Conservation (phyloP, 53 echinoderm and acorn worm species). For the Actinopyga echinites region DNA sequence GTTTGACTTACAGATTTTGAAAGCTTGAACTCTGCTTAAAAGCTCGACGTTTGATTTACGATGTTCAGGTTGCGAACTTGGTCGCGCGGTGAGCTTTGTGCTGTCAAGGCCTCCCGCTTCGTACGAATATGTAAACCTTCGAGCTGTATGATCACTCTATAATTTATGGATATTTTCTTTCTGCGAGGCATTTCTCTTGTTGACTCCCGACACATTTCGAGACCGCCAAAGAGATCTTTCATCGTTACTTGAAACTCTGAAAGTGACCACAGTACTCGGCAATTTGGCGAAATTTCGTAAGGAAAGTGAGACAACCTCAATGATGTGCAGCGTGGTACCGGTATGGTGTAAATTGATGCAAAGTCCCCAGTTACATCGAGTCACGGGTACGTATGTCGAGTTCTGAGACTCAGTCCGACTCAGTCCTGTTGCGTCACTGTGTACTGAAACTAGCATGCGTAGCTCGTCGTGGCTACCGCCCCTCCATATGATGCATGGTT, state of each 20-base stretch:
- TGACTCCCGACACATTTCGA: constrained; percentile 31
- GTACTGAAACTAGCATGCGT: too few relatives aligned
- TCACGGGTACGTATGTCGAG: too few relatives aligned
- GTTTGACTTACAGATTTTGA: constrained; percentile 20
- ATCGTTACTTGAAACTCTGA: background rate
- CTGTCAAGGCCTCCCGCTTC: constrained; percentile 21
- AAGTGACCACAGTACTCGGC: too few relatives aligned
- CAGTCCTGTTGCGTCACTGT: too few relatives aligned
- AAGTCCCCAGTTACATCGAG: too few relatives aligned
- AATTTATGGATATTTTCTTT: constrained; percentile 23
- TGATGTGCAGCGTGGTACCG: too few relatives aligned
- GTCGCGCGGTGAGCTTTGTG: constrained; percentile 31
- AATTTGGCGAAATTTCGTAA: too few relatives aligned
- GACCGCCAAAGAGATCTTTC: constrained; percentile 31
- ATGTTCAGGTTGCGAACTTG: constrained; percentile 27
- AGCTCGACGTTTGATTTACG: constrained; percentile 20
- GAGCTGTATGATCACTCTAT: background rate
- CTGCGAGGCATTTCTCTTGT: constrained; percentile 1
- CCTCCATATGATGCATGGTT: too few relatives aligned
- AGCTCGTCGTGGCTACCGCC: too few relatives aligned
- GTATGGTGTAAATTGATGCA: too few relatives aligned
- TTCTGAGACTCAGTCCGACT: too few relatives aligned
- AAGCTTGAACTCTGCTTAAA: constrained; percentile 32
- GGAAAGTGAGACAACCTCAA: too few relatives aligned
- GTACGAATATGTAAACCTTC: background rate